Conservation (phyloP, 2,888 invertebrate genomes). For the Noctuana brunneofusca region DNA sequence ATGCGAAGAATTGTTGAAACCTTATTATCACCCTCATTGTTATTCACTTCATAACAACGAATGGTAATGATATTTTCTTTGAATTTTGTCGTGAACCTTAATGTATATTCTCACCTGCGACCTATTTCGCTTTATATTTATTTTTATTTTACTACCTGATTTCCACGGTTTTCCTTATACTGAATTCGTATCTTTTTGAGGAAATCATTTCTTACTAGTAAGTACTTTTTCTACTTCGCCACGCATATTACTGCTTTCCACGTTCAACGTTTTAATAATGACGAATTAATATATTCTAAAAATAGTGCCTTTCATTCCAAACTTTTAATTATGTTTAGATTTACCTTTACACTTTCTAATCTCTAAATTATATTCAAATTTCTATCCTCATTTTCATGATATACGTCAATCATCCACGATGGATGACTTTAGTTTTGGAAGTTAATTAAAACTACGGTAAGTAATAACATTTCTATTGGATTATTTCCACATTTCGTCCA, state of each 20-base stretch:
- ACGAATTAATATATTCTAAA: too few species aligned
- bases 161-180: not conserved
- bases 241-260: too few species aligned
- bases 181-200: not conserved
- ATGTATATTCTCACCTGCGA: constrained; percentile 8
- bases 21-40: constrained; percentile 24
- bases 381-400: not conserved
- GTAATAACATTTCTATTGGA: constrained; percentile 4
- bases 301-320: too few species aligned
- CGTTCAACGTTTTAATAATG: too few species aligned
- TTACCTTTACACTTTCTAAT: too few species aligned
- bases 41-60: constrained; percentile 32
- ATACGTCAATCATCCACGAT: constrained; percentile 8
- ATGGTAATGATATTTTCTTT: constrained; percentile 20
- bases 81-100: constrained; percentile 15
- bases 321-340: too few species aligned
- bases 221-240: too few species aligned
- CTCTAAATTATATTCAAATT: not conserved
- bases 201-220: too few species aligned
- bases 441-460: not conserved
- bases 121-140: not conserved
- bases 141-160: not conserved
- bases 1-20: constrained; percentile 27
- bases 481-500: too few species aligned
- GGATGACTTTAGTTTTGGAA: constrained; percentile 9